Evolutionary conservation across 2,888 invertebrate genomes (phyloP).

Genomic region (Brachylomia viminalis): DNA sequence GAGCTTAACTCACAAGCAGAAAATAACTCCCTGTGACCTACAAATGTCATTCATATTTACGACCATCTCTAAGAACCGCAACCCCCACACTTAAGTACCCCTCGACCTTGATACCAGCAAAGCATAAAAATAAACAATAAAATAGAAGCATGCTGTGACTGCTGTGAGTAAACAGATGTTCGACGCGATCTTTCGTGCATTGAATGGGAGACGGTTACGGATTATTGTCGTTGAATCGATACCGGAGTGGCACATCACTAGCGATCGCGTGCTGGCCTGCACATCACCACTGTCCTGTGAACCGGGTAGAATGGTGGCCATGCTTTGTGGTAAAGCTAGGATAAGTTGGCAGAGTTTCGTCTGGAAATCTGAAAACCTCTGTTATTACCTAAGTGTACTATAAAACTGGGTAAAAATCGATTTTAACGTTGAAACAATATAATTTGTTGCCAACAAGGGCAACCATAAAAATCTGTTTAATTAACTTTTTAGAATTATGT

Average conservation of each 20-base stretch:
- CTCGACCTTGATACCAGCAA: conserved; percentile 59
- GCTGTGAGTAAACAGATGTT: conserved; percentile 52
- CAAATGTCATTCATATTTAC: conserved; percentile 38
- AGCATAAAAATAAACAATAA: conserved; percentile 59
- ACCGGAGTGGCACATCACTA: conserved; percentile 82
- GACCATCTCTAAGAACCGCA: conserved; percentile 10
- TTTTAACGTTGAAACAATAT: too few relatives aligned
- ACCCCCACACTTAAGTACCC: conserved; percentile 6
- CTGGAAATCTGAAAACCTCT: background rate
- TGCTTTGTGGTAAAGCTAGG: conserved; percentile 25
- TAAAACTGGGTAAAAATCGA: too few relatives aligned
- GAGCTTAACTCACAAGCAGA: background rate
- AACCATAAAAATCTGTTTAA: too few relatives aligned
- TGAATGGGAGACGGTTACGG: conserved; percentile 66
- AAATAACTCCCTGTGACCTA: conserved; percentile 21
- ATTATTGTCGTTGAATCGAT: conserved; percentile 82
- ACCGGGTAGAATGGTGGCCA: conserved; percentile 74
- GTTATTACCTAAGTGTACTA: background rate
- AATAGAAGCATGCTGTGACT: conserved; percentile 38
- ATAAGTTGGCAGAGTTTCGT: background rate
- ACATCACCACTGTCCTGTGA: conserved; percentile 84
- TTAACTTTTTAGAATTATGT: too few relatives aligned
- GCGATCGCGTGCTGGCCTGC: conserved; percentile 81
- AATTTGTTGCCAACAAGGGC: too few relatives aligned
- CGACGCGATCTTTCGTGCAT: conserved; percentile 57